Percentiles rank a stretch among this genome's conserved stretches.
These are phyloP conservation scores for Saccostrea echinata DNA, from an alignment of 1,140 invertebrate species.

Conservation along the genomic window DNA sequence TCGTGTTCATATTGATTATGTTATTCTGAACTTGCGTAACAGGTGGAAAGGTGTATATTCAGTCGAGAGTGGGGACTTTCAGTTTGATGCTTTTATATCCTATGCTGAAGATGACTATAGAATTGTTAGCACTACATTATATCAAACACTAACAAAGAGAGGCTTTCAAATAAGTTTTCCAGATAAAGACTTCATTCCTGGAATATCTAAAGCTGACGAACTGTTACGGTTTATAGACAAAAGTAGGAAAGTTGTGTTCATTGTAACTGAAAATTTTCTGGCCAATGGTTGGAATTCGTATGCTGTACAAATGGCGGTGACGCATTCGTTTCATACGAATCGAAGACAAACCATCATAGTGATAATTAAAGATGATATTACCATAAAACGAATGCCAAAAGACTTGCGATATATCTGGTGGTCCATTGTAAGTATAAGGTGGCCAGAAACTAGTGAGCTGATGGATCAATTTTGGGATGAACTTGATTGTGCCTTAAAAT, in stretches of 20 bases:
- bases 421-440: no score
- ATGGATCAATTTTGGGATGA: no score
- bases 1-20: constrained; percentile 10
- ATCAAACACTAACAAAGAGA: background rate
- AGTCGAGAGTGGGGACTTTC: background rate
- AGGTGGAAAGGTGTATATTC: background rate
- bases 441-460: no score
- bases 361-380: background rate
- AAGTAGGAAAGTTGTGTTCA: constrained; percentile 22
- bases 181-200: constrained; percentile 19
- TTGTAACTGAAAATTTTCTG: constrained; percentile 31
- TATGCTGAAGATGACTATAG: background rate
- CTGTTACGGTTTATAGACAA: background rate
- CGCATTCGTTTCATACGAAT: background rate
- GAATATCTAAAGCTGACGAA: background rate
- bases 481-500: no score
- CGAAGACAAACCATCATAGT: constrained; percentile 7
- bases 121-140: background rate
- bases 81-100: background rate
- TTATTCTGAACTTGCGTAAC: background rate
- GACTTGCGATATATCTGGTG: background rate
- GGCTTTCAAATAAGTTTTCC: constrained; percentile 37
- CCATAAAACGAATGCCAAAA: background rate
- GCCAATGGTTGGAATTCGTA: background rate
- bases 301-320: background rate